Base-by-base conservation (phyloP, 2,888 invertebrate genomes). In the Leucophenga montana region DNA sequence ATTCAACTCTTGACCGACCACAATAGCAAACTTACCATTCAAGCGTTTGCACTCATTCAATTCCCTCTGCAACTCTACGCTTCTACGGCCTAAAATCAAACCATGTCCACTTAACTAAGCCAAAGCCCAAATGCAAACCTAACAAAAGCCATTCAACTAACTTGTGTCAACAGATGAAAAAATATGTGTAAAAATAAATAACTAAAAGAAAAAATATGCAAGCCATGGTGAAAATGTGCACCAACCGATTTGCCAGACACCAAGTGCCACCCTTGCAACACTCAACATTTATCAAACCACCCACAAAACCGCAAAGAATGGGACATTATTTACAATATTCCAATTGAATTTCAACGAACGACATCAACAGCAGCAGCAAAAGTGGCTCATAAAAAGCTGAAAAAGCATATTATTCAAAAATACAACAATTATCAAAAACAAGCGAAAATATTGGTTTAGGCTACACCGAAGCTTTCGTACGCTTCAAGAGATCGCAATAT, bases 131-230 rank as follows among this genome's bases (percentile, higher is more conserved):
- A 75, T 71, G 75, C 69, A 77, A 77, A 77, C 77, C 75, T 66
- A 75, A 75, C 75, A 77, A 72, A 72, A 72, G 69, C 72, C 74
- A 75, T 75, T 77, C 71, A 59, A 62, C 72, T 74, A 59, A 62
- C 72, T 74, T 50, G n/a, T 50, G 50, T 50, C 16, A 50, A 50
- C n/a, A 50, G 6, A 46, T 14, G 14, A 46, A 46, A 46, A 46
- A 13, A n/a, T n/a, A n/a, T n/a, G n/a, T n/a, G n/a, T 4, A 46
- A 46, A 46, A 13, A 46, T 4, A 46, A 46, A 46, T 4, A 46
- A 3, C 2, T 4, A 46, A 4, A 46, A 46, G n/a, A 46, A n/a
- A 6, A 46, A 13, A 46, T 46, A 46, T n/a, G 27, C 27, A 27
- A 27, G 27, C 27, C 39, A 39, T 39, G 39, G 8, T 39, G 39